phyloP scores from a whole-genome alignment of 2,888 invertebrate species.

The Terebella lapidaria region DNA sequence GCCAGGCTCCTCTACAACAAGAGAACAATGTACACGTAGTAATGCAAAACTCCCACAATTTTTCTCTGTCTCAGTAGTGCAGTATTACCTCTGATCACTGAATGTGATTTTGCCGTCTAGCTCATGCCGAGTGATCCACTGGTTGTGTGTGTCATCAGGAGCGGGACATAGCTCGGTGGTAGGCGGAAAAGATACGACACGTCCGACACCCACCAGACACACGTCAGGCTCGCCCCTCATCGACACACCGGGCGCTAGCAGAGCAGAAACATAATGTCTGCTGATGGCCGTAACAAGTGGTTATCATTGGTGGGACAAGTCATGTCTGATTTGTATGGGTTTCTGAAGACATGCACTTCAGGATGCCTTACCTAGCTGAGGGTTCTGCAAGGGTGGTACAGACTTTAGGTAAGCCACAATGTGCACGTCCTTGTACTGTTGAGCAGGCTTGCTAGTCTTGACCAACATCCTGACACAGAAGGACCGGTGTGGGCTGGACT shows the following conservation, averaged over 20 bases:
- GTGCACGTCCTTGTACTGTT: conserved; percentile 8
- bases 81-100: conserved; percentile 73
- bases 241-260: too few relatives aligned
- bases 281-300: too few relatives aligned
- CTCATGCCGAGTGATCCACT: conserved; percentile 83
- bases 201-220: conserved; percentile 12
- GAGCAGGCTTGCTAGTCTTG: conserved; percentile 2
- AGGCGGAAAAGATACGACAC: conserved; percentile 1
- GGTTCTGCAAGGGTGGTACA: not conserved
- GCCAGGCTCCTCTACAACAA: conserved; percentile 9
- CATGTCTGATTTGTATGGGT: too few relatives aligned
- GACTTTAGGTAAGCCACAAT: conserved; percentile 11
- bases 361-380: not conserved
- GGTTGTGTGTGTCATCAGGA: conserved; percentile 57
- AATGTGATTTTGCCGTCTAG: conserved; percentile 84
- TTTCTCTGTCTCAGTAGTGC: too few relatives aligned
- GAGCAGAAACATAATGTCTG: too few relatives aligned
- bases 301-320: too few relatives aligned
- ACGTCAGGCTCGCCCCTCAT: conserved; percentile 3
- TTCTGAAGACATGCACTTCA: too few relatives aligned
- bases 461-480: conserved; percentile 13
- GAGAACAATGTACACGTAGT: not conserved
- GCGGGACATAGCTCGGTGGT: conserved; percentile 9
- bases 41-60: not conserved
- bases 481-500: conserved; percentile 2